phyloP scores from a whole-genome alignment of 1,140 invertebrate genomes.

The Lordiphosa clarofinis region DNA sequence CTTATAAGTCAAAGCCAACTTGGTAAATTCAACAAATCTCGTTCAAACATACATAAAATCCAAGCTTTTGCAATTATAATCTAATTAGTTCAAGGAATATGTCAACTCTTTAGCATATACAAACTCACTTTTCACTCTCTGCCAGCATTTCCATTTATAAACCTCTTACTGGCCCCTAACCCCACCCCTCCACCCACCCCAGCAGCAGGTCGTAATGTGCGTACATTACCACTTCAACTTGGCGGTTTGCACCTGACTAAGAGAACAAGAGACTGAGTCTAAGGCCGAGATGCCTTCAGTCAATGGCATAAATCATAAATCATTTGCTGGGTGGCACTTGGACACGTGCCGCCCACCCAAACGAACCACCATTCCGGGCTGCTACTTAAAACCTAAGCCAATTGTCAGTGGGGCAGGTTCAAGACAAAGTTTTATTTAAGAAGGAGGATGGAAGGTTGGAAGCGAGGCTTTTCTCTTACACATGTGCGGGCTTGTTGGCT shows the following conservation, averaged over 20 bases:
- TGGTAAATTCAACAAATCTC: too few relatives aligned
- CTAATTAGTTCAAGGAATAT: neutral
- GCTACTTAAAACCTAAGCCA: conserved; percentile 47
- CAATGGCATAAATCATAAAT: conserved; percentile 70
- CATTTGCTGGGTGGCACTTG: conserved; percentile 56
- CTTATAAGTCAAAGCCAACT: neutral
- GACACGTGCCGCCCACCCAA: conserved; percentile 51
- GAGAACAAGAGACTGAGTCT: conserved; percentile 8
- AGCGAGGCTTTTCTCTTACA: conserved; percentile 15
- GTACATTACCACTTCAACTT: conserved; percentile 46
- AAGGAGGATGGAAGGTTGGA: neutral
- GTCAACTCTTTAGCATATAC: neutral
- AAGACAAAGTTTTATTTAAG: conserved; percentile 48
- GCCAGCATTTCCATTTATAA: conserved; percentile 3
- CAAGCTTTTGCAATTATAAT: conserved; percentile 8
- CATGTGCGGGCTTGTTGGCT: conserved; percentile 40
- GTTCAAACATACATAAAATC: too few relatives aligned
- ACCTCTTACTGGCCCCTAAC: conserved; percentile 4
- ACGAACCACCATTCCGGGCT: neutral
- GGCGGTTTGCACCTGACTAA: conserved; percentile 8
- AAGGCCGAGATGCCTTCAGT: conserved; percentile 56
- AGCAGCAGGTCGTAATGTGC: conserved; percentile 33
- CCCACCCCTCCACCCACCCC: conserved; percentile 15
- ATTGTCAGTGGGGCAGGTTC: conserved; percentile 76
- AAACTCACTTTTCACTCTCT: neutral